phyloP scores from a whole-genome alignment of 2,113 vertebrate species.

The Coryphaenoides rupestris region DNA sequence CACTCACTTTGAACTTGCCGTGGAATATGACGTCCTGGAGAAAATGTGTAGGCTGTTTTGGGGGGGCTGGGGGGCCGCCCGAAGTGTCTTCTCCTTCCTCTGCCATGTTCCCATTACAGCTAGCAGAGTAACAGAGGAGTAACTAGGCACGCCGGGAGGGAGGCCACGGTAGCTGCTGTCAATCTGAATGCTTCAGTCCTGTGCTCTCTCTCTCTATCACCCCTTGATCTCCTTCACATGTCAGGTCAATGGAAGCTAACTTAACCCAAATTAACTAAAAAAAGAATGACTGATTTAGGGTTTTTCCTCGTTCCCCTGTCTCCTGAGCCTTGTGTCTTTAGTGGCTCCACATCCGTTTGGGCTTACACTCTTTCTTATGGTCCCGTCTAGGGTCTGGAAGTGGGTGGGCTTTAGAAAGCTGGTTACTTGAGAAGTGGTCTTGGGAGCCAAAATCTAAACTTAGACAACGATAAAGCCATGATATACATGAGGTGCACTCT shows the following conservation, averaged over 20 bases:
- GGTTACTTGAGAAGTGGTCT: conserved; percentile 70
- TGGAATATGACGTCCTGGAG: conserved; percentile 67
- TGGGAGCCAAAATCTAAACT: conserved; percentile 73
- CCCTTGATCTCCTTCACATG: conserved; percentile 34
- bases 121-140: conserved; percentile 3
- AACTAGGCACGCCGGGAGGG: not conserved
- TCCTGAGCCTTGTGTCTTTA: no score
- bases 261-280: no score
- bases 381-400: not conserved
- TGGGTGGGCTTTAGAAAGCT: conserved; percentile 39
- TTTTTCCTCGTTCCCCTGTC: no score
- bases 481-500: conserved; percentile 58
- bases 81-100: conserved; percentile 40
- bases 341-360: no score
- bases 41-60: conserved; percentile 51
- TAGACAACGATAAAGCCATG: conserved; percentile 70
- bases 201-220: conserved; percentile 19
- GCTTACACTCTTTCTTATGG: no score
- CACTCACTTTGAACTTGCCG: conserved; percentile 66
- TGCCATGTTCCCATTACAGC: conserved; percentile 48
- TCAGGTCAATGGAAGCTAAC: no score
- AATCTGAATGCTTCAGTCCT: conserved; percentile 13
- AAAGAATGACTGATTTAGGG: no score
- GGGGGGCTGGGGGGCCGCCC: conserved; percentile 15
- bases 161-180: not conserved